A percentile compares a stretch with the other conserved stretches of the same genome.
Conservation (phyloP, 2,888 invertebrate species). For the Vesta saturnalis region DNA sequence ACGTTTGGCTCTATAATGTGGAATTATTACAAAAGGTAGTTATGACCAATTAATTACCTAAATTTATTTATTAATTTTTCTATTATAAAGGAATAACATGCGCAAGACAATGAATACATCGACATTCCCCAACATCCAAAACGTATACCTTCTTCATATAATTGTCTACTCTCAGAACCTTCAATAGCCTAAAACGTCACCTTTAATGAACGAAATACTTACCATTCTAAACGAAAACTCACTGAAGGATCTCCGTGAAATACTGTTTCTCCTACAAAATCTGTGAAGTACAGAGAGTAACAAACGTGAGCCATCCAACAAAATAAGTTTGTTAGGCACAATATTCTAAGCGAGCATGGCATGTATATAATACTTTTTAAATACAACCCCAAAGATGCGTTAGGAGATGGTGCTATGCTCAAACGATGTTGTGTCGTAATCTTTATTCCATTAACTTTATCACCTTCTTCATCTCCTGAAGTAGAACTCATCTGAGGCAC, state of each 20-base stretch:
- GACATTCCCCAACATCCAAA: slow-evolving; percentile 98
- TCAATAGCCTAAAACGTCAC: slow-evolving; percentile 70
- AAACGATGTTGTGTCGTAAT: slow-evolving; percentile 1
- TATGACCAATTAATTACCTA: slow-evolving; percentile 62
- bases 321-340: slow-evolving; percentile 93
- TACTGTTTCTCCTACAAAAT: slow-evolving; percentile 93
- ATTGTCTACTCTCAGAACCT: slow-evolving; percentile 69
- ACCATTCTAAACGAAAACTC: slow-evolving; percentile 40
- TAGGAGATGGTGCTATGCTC: slow-evolving; percentile 52
- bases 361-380: slow-evolving; percentile 90
- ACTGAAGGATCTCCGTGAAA: slow-evolving; percentile 89
- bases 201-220: background rate
- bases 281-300: slow-evolving; percentile 95
- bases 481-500: background rate
- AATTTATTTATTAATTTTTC: slow-evolving; percentile 83
- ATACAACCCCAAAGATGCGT: slow-evolving; percentile 78
- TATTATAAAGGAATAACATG: slow-evolving; percentile 89
- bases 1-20: slow-evolving; percentile 74
- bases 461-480: background rate
- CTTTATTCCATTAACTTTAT: background rate
- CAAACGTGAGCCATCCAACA: slow-evolving; percentile 99
- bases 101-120: slow-evolving; percentile 93
- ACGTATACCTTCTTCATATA: slow-evolving; percentile 91
- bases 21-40: background rate
- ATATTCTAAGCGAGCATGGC: slow-evolving; percentile 85